phyloP scores from a whole-genome alignment of 2,888 invertebrate genomes.

The Seira musarum region DNA sequence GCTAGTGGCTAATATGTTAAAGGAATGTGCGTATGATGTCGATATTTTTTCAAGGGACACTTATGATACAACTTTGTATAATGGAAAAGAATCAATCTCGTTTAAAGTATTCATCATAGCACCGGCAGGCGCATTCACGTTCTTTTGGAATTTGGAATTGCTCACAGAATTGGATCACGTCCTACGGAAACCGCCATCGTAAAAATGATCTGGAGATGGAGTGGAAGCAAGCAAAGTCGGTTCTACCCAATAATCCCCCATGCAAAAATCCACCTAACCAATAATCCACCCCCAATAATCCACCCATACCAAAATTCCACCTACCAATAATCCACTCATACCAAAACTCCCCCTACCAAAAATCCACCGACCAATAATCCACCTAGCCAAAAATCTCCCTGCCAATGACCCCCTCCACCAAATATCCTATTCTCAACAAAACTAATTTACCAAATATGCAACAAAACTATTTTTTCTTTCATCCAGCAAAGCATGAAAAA shows the following conservation, averaged over 20 bases:
- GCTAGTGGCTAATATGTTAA: neutral
- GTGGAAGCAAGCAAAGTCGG: constrained; percentile 9
- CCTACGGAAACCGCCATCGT: neutral
- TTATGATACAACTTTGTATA: neutral
- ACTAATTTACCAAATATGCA: no score
- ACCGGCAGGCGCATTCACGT: neutral
- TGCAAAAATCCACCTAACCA: no score
- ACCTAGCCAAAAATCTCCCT: no score
- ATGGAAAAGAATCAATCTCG: neutral
- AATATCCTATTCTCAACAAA: no score
- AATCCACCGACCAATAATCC: no score
- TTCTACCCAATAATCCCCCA: no score
- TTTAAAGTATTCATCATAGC: neutral
- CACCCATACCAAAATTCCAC: no score
- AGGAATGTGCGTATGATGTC: neutral
- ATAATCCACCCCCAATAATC: no score
- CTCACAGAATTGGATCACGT: constrained; percentile 21
- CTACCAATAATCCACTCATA: neutral
- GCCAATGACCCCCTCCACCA: no score
- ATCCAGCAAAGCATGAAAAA: no score
- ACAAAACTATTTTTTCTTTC: no score
- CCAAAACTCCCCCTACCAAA: neutral
- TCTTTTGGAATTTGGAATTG: neutral
- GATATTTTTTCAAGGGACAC: neutral
- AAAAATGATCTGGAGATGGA: constrained; percentile 6